phyloP scores from a whole-genome alignment of 1,140 invertebrate species.

The Drosophila erecta region DNA sequence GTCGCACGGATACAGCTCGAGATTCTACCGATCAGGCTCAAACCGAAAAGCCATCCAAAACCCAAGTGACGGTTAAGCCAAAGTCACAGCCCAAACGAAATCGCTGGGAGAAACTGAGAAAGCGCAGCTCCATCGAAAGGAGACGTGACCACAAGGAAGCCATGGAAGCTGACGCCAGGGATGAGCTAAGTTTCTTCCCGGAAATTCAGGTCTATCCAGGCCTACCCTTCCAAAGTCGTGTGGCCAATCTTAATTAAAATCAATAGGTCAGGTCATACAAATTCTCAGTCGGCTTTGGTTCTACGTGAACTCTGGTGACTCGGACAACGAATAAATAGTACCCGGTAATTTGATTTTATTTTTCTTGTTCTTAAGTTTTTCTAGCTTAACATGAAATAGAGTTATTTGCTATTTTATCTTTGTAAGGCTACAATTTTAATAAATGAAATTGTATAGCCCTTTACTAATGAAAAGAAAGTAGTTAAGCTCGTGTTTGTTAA shows the following conservation, averaged over 20 bases:
- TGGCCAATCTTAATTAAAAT: conserved; percentile 57
- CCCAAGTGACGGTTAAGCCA: not conserved
- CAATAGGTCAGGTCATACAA: not conserved
- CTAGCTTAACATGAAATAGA: too few species aligned
- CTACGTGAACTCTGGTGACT: too few species aligned
- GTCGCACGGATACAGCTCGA: not conserved
- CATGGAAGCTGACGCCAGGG: not conserved
- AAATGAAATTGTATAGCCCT: too few species aligned
- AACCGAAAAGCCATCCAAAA: not conserved
- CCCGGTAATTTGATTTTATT: not conserved
- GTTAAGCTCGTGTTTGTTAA: too few species aligned
- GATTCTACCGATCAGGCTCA: not conserved
- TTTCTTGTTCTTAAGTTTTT: too few species aligned
- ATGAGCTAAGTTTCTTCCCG: conserved; percentile 3
- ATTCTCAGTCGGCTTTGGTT: not conserved
- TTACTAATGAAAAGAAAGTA: too few species aligned
- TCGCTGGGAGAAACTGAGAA: conserved; percentile 54
- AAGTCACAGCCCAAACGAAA: not conserved
- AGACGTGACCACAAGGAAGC: not conserved
- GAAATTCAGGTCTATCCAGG: conserved; percentile 55
- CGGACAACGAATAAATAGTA: not conserved
- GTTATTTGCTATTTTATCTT: not conserved
- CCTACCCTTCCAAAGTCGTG: conserved; percentile 54
- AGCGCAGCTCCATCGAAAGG: conserved; percentile 34
- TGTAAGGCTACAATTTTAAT: too few species aligned